phyloP scores from a whole-genome alignment of 2,113 vertebrate genomes.

The Phalacrocorax pelagicus region DNA sequence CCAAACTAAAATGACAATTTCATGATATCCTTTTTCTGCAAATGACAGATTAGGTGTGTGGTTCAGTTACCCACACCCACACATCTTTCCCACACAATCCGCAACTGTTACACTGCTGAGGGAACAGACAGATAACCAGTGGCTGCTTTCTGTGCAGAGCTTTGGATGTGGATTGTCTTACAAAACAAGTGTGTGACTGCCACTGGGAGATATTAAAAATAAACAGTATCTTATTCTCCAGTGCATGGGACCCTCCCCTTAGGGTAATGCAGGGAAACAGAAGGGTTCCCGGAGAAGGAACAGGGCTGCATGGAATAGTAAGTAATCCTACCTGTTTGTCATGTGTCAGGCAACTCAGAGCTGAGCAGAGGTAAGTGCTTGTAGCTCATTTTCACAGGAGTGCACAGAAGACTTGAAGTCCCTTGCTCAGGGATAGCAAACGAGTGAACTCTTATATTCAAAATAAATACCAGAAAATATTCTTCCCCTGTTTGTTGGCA shows the following conservation, averaged over 20 bases:
- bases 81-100: not conserved
- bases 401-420: not conserved
- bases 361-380: not conserved
- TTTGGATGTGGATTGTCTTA: not conserved
- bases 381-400: not conserved
- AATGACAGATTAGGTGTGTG: not conserved
- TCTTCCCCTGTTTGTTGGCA: accelerated
- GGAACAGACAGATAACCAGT: not conserved
- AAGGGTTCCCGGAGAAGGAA: not conserved
- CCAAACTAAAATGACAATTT: not conserved
- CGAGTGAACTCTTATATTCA: not conserved
- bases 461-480: not conserved
- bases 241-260: not conserved
- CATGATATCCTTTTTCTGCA: not conserved
- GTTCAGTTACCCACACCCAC: not conserved
- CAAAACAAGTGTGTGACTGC: not conserved
- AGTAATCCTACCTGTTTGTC: not conserved
- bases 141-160: not conserved
- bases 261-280: not conserved
- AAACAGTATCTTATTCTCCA: not conserved
- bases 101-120: not conserved
- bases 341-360: accelerated
- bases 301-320: not conserved
- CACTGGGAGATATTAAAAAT: not conserved
- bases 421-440: not conserved